These are phyloP conservation scores for Myopa tessellatipennis DNA, from an alignment of 2,888 invertebrate genomes.

Conservation along the genomic window DNA sequence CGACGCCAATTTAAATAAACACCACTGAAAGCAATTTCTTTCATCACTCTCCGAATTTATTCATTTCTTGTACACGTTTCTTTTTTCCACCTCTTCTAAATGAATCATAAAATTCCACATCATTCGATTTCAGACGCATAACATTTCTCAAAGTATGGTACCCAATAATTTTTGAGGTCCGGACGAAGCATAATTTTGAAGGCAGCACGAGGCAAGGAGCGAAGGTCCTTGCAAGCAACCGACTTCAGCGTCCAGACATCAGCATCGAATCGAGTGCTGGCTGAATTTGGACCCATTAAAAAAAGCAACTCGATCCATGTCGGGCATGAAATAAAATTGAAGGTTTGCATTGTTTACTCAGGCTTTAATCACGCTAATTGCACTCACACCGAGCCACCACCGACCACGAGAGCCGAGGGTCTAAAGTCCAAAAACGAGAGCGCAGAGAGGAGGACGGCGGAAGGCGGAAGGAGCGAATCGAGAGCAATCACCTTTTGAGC, in stretches of 20 bases:
- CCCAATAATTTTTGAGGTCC: background rate
- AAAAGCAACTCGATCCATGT: background rate
- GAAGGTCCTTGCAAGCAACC: background rate
- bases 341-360: constrained; percentile 3
- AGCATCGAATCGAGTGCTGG: background rate
- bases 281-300: background rate
- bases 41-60: background rate
- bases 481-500: background rate
- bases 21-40: background rate
- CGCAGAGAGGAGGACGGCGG: too few relatives aligned
- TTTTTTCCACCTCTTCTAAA: background rate
- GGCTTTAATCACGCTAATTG: constrained; percentile 9
- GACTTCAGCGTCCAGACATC: background rate
- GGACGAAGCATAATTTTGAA: background rate
- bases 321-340: background rate
- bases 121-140: background rate
- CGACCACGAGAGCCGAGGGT: background rate
- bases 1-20: background rate
- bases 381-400: background rate
- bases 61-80: background rate
- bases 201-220: background rate
- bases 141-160: background rate
- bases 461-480: background rate
- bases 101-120: background rate
- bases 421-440: too few relatives aligned